Evolutionary conservation across 2,888 invertebrate species (phyloP), one percentile per base, ranked within the genome.

Genomic region (Chydorus sphaericus): DNA sequence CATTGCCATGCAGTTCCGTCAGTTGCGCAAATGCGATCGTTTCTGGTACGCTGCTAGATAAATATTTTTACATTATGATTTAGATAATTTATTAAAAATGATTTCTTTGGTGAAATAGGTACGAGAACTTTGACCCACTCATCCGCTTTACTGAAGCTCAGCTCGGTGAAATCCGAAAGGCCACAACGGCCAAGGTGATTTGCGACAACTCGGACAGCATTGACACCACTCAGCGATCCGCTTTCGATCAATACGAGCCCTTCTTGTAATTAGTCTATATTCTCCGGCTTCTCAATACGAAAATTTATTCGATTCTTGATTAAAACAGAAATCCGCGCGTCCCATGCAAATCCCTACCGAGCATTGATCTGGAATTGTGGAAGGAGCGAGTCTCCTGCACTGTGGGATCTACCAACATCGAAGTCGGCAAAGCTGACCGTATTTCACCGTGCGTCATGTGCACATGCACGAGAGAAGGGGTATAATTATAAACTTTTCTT

Each of bases 161-260:
- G 77, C 71, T 93, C 16, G 70, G 73, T 0, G 86, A 91, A 69
- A 80, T 96, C 55, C 79, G 87, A n/a, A 73, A 73, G 62, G 63
- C 67, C 4, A 67, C 68, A 1, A 63, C 77, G 16, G 68, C 76
- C 8, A 68, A 70, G 60, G 62, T 77, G 0, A 64, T 77, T 31
- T 77, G 77, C 63, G 72, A 74, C 60, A 75, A 75, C 64, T 69
- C 70, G 3, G 75, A 76, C 61, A 65, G 67, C 37, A 67, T 76
- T 28, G 66, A 66, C 8, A 65, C 66, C 1, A 70, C 76, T 30
- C 77, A 77, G 62, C 66, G 73, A 36, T 68, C 70, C 44, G 71
- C 72, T 2, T 70, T 77, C 62, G 72, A 76, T 60, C 67, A 75
- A 55, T 71, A 73, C 0, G 71, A 73, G 62, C 67, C 68, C 2